phyloP scores from a whole-genome alignment of 2,113 vertebrate genomes.

The Myocastor coypus region DNA sequence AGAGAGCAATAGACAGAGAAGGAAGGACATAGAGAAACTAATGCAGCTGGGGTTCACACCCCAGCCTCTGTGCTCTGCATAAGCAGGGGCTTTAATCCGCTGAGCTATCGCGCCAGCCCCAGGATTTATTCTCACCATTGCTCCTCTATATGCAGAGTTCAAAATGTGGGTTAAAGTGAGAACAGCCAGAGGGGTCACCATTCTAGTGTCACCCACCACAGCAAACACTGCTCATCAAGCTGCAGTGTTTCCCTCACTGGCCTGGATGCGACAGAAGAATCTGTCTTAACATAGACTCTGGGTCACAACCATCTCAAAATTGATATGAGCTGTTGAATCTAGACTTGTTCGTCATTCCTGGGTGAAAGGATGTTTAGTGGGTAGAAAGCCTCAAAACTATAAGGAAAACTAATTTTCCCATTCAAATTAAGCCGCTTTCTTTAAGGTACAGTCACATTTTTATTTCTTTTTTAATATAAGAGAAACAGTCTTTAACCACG shows the following conservation, averaged over 20 bases:
- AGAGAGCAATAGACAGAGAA: too few relatives aligned
- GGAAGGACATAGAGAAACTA: too few relatives aligned
- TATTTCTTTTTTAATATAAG: conserved; percentile 62
- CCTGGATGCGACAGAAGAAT: not conserved
- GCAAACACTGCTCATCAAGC: not conserved
- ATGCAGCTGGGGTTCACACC: too few relatives aligned
- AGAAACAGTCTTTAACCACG: not conserved
- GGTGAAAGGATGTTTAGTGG: conserved; percentile 23
- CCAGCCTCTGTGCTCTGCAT: too few relatives aligned
- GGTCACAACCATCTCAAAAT: not conserved
- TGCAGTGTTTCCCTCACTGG: not conserved
- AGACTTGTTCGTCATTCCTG: conserved; percentile 26
- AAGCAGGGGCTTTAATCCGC: too few relatives aligned
- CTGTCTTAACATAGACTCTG: not conserved
- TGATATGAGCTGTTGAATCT: not conserved
- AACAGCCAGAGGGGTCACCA: not conserved
- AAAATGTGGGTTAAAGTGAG: not conserved
- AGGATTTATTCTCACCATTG: not conserved
- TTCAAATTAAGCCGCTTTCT: conserved; percentile 70
- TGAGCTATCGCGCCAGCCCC: too few relatives aligned
- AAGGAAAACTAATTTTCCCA: conserved; percentile 61
- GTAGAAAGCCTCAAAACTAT: conserved; percentile 47
- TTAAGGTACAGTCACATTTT: conserved; percentile 63
- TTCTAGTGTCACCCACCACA: not conserved
- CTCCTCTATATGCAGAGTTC: not conserved